Evolutionary conservation across 2,888 invertebrate species (phyloP).

Genomic region (Apodemia mormo): DNA sequence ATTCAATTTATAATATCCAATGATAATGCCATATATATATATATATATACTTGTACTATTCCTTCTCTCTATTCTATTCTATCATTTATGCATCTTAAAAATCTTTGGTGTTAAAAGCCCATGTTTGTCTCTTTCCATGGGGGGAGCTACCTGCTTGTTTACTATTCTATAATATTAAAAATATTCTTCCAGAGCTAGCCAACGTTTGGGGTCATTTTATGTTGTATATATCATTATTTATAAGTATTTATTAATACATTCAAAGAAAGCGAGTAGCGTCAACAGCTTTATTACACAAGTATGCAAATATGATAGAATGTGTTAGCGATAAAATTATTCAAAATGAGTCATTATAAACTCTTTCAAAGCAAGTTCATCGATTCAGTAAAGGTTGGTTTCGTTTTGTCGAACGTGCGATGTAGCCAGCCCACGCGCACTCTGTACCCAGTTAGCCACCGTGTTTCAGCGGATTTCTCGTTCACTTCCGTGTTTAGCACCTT

Average conservation of each 20-base stretch:
- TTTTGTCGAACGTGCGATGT: constrained; percentile 38
- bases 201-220: background rate
- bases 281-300: constrained; percentile 5
- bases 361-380: constrained; percentile 4
- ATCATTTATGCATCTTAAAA: no score
- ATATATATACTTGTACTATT: no score
- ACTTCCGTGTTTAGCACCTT: constrained; percentile 35
- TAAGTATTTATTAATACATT: background rate
- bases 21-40: no score
- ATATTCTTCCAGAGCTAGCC: no score
- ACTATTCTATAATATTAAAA: no score
- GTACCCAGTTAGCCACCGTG: constrained; percentile 52
- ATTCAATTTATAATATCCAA: no score
- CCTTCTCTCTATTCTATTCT: no score
- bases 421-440: constrained; percentile 59
- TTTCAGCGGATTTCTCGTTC: constrained; percentile 28
- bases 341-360: constrained; percentile 10
- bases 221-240: background rate
- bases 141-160: no score
- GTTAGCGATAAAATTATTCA: constrained; percentile 3
- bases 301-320: constrained; percentile 6
- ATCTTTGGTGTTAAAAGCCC: no score
- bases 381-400: constrained; percentile 28
- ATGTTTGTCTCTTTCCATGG: no score
- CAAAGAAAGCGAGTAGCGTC: constrained; percentile 1